These are phyloP conservation scores for Andrena camellia DNA, from an alignment of 2,888 invertebrate genomes.

Conservation along the genomic window DNA sequence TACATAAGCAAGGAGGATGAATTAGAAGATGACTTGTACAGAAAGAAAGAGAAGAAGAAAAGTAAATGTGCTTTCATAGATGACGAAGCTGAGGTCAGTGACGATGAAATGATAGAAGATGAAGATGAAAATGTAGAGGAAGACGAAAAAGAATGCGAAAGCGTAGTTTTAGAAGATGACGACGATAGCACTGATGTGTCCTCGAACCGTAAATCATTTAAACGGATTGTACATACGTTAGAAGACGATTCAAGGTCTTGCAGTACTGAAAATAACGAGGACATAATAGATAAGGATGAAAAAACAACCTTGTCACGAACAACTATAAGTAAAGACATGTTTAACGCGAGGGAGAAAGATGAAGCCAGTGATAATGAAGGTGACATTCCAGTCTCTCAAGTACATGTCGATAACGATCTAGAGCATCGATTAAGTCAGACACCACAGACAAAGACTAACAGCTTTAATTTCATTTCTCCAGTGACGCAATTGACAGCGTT, in stretches of 20 bases:
- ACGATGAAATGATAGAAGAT: constrained; percentile 83
- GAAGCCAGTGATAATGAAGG: constrained; percentile 58
- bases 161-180: constrained; percentile 7
- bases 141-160: constrained; percentile 36
- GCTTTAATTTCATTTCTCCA: constrained; percentile 85
- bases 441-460: constrained; percentile 65
- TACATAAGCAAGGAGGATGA: constrained; percentile 78
- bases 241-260: constrained; percentile 76
- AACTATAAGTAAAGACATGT: constrained; percentile 72
- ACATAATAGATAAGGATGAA: constrained; percentile 3
- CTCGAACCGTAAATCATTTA: constrained; percentile 65
- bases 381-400: constrained; percentile 63
- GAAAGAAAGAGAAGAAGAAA: constrained; percentile 70
- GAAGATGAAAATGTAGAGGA: constrained; percentile 75
- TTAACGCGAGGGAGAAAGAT: constrained; percentile 60
- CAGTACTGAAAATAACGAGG: constrained; percentile 15
- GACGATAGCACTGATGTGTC: constrained; percentile 2
- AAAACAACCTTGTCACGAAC: constrained; percentile 52
- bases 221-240: constrained; percentile 73
- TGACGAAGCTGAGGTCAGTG: constrained; percentile 86
- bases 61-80: constrained; percentile 82
- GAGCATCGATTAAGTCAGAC: constrained; percentile 73
- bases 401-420: constrained; percentile 25
- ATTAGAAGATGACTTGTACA: constrained; percentile 78
- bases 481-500: constrained; percentile 85